Evolutionary conservation across 2,797 vertebrate genomes (phyloP), one percentile per base, ranked within the genome.

Genomic region (Pterois miles): DNA sequence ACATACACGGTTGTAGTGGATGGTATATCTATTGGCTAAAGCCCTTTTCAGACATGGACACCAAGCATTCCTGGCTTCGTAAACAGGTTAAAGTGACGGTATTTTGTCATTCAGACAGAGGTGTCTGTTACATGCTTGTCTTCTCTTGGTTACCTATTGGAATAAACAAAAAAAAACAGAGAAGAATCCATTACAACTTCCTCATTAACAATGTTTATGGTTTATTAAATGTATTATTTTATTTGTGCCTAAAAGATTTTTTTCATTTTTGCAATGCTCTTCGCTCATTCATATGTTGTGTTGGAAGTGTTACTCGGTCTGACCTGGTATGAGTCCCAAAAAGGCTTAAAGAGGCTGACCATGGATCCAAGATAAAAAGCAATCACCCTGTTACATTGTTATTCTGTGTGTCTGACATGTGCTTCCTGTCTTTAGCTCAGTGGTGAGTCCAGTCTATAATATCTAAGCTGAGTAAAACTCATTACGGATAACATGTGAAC

Each of bases 401-500:
- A 7, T 54, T 70, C 50, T 50, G 40, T 52, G 18, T 52, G 52
- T 40, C 11, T 59, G 20, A n/a, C 64, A 7, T 50, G 53, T 59
- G 52, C 46, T 6, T 70, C 36, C 18, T 16, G 63, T 64, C 43
- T 27, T 20, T 4, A 67, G 38, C 70, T 57, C 62, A 75, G 50
- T 40, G 54, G 65, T 63, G 13, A 71, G 40, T 56, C 23, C 25
- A 6, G 10, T 23, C 16, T 43, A 23, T 71, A 18, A 71, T 22
- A 63, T 54, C 18, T 43, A 9, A 63, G 12, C 27, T 25, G 34
- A 29, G 16, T 6, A 33, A 33, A 22, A 67, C 70, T 54, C 67
- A 72, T 46, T n/a, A 53, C 0, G 2, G 40, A 64, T 53, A 60
- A 48, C 16, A 54, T 74, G 57, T n/a, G 53, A 79, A 76, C 63